These are phyloP conservation scores for Furcifer pardalis DNA, from an alignment of 2,797 vertebrate species.

Conservation along the genomic window DNA sequence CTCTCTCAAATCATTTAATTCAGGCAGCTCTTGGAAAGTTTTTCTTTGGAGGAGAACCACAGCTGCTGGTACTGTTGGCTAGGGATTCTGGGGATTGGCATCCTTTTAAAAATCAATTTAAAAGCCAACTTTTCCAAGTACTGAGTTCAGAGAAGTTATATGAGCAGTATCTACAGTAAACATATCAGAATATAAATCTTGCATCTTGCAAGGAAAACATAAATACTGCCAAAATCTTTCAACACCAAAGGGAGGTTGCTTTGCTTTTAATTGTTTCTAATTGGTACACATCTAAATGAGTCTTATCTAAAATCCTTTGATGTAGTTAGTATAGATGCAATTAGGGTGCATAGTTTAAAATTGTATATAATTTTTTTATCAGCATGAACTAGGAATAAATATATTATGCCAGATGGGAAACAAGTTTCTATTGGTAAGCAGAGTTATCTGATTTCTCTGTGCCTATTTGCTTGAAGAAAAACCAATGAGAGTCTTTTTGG, in stretches of 20 bases:
- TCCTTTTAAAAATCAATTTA: no score
- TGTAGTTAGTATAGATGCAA: constrained; percentile 5
- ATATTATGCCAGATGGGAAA: not conserved
- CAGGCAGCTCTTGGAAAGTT: no score
- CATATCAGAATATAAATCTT: not conserved
- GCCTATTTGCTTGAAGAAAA: not conserved
- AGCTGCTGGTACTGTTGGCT: no score
- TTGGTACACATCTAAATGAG: not conserved
- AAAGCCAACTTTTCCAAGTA: no score
- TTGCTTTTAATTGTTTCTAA: constrained; percentile 14
- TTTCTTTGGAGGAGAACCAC: no score
- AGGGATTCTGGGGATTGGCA: no score
- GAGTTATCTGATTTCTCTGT: not conserved
- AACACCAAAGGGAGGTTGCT: not conserved
- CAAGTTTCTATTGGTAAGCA: not conserved
- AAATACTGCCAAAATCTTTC: constrained; percentile 9
- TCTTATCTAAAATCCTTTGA: constrained; percentile 16
- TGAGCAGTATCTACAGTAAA: not conserved
- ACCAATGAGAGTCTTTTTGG: no score
- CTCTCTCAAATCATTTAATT: not conserved
- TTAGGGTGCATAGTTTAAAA: not conserved
- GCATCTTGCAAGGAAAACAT: not conserved
- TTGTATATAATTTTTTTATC: not conserved
- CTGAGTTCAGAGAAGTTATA: not conserved
- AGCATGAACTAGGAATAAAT: not conserved